phyloP scores from a whole-genome alignment of 2,797 vertebrate species.

The Chrosomus eos region DNA sequence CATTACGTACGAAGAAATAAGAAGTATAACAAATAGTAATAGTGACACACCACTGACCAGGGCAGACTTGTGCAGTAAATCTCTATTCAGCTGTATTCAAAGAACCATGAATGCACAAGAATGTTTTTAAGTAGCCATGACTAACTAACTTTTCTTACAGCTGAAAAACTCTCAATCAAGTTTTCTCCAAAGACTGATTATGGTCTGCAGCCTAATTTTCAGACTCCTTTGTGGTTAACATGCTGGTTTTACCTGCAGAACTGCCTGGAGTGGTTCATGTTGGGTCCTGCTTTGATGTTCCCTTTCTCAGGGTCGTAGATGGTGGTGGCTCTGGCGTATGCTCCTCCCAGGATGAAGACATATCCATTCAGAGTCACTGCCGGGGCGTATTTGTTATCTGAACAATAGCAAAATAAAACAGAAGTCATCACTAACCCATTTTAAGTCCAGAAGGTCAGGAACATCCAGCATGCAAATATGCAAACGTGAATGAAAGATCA shows the following conservation, averaged over 20 bases:
- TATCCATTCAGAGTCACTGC: conserved; percentile 97
- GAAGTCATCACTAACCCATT: background rate
- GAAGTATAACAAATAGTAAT: background rate
- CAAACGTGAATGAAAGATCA: background rate
- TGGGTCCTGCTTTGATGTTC: conserved; percentile 98
- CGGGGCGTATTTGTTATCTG: conserved; percentile 99
- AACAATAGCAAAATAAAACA: conserved; percentile 19
- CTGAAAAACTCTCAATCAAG: background rate
- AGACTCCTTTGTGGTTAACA: conserved; percentile 6
- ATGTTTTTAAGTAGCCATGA: background rate
- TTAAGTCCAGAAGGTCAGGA: background rate
- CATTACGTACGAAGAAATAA: background rate
- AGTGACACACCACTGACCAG: background rate
- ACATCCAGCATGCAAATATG: background rate
- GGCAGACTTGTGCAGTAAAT: background rate
- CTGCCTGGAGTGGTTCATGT: conserved; percentile 99
- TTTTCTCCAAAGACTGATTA: background rate
- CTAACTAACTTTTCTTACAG: background rate
- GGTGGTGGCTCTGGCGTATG: conserved; percentile 96
- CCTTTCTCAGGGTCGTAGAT: conserved; percentile 99
- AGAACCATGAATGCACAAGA: background rate
- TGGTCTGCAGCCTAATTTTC: background rate
- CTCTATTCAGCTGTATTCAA: background rate
- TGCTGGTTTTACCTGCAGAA: conserved; percentile 90
- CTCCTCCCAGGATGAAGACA: conserved; percentile 98